Conservation (phyloP, 37 sponge, comb jelly and placozoan species). For the Cliona cf. orientalis region DNA sequence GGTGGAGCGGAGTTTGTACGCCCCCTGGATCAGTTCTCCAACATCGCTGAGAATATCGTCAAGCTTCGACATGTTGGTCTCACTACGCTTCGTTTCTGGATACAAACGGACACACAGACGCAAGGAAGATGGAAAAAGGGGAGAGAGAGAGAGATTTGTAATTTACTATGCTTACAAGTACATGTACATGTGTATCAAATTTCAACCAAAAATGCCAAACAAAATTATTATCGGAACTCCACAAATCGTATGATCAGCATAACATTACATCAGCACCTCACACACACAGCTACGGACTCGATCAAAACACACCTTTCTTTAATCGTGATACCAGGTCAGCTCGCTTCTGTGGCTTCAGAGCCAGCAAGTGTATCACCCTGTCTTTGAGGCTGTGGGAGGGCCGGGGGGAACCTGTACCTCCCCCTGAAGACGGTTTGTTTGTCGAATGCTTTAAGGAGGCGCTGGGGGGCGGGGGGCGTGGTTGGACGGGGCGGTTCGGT, state of each 20-base stretch:
- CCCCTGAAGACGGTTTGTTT: neutral
- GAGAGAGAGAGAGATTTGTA: too few species aligned
- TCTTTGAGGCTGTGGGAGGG: constrained; percentile 44
- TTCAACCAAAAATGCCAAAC: too few species aligned
- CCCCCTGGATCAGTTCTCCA: neutral
- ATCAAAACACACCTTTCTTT: constrained; percentile 62
- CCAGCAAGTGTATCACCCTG: constrained; percentile 65
- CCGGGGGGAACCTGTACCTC: neutral
- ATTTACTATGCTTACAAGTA: neutral
- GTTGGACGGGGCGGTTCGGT: neutral
- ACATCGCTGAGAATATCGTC: constrained; percentile 59
- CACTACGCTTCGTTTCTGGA: constrained; percentile 59
- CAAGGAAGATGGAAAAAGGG: too few species aligned
- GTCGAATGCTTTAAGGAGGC: neutral
- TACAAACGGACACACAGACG: too few species aligned
- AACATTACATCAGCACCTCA: neutral
- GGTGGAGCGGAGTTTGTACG: constrained; percentile 15
- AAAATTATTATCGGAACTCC: too few species aligned
- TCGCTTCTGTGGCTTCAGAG: constrained; percentile 60
- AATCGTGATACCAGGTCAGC: constrained; percentile 44
- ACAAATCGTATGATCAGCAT: too few species aligned
- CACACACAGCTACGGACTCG: constrained; percentile 12
- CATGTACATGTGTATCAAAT: too few species aligned
- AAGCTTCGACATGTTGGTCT: constrained; percentile 41
- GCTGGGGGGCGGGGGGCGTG: neutral